Percentiles rank a stretch among this genome's conserved stretches.
Evolutionary conservation across 2,888 invertebrate genomes (phyloP).

Genomic region (Hipparchia semele): DNA sequence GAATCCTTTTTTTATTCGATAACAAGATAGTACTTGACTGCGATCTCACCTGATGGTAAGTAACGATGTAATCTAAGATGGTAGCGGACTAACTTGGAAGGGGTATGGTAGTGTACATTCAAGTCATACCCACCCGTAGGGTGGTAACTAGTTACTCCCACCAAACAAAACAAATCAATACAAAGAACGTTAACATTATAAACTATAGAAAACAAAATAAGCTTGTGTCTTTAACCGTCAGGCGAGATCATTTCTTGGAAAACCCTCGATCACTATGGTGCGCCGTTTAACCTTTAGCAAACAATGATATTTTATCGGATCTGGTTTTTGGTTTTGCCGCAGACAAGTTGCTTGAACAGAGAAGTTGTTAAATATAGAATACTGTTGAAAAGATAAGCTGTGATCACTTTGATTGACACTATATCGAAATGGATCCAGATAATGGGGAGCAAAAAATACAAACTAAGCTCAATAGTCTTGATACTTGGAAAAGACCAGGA

Average conservation of each 20-base stretch:
- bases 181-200: constrained; percentile 3
- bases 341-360: constrained; percentile 10
- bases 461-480: constrained; percentile 28
- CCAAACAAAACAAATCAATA: background rate
- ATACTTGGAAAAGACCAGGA: constrained; percentile 35
- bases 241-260: constrained; percentile 21
- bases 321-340: constrained; percentile 22
- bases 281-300: constrained; percentile 28
- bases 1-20: background rate
- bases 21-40: too few relatives aligned
- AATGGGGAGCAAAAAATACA: constrained; percentile 34
- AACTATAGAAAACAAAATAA: constrained; percentile 21
- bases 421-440: constrained; percentile 30
- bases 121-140: too few relatives aligned
- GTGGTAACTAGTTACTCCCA: too few relatives aligned
- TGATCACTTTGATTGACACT: constrained; percentile 37
- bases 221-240: constrained; percentile 7
- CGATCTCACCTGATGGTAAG: too few relatives aligned
- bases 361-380: constrained; percentile 21
- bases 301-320: constrained; percentile 29
- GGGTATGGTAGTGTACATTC: too few relatives aligned
- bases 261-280: constrained; percentile 24
- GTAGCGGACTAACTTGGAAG: too few relatives aligned
- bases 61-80: too few relatives aligned
- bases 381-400: constrained; percentile 24